Base-by-base conservation (phyloP, 2,113 vertebrate species). In the Sander vitreus region DNA sequence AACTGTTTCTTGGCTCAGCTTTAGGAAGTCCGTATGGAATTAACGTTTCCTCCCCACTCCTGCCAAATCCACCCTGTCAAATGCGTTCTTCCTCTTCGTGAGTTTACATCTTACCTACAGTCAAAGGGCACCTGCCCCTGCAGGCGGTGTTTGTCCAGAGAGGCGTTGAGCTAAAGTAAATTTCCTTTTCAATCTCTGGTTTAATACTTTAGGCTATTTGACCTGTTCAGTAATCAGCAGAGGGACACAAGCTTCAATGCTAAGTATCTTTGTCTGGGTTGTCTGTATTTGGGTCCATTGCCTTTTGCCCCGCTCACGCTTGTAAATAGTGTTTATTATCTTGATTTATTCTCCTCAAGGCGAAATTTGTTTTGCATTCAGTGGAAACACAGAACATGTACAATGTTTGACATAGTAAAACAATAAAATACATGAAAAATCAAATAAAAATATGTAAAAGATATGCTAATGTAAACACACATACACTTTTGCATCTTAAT, bases 1-100 rank as follows among this genome's bases (percentile, higher is more conserved):
- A 51, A 80, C 68, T 78, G 19, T 73, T 73, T 67, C 55, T 84
- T 85, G 84, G 82, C 88, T 55, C 16, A 21, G 36, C 10, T 69
- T 82, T 65, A 13, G 36, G 43, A 76, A 64, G 0, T 43, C 30
- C 18, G 25, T 55, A 14, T 57, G 18, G 25, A 51, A 53, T 48
- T 23, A 9, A n/a, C 54, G 30, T 75, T 85, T 73, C 76, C 79
- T 74, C 23, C 19, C 19, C 8, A 27, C 48, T 7, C 47, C 55
- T 68, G 63, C 80, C 71, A 70, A 45, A 63, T 45, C 78, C 60
- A 45, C 67, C 53, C 55, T 2, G n/a, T 68, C 36, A 21, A 66
- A 36, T 33, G 25, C 58, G 14, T 39, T 33, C 83, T 81, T 87
- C 83, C 83, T 80, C 75, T 72, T 23, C 55, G 33, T n/a, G 67